Base-by-base conservation (phyloP, 2,888 invertebrate species). In the Leistus spinibarbis region DNA sequence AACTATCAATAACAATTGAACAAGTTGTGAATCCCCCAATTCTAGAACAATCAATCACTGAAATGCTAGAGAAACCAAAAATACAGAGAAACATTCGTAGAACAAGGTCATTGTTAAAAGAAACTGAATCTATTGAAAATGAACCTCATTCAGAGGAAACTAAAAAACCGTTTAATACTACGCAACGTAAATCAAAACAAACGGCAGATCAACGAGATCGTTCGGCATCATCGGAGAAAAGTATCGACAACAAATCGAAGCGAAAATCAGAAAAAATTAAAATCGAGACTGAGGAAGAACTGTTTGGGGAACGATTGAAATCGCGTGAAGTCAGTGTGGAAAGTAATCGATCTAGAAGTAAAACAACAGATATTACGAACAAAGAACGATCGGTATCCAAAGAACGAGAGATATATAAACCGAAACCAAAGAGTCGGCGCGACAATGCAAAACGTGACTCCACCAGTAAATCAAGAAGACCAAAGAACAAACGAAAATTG, bases 81-180 rank as follows among this genome's bases (percentile, higher is more conserved):
- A 56, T 56, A 16, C 19, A 54, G 54, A 7, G 22, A 16, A 56
- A 22, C 40, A 13, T 40, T 7, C 40, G 22, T 5, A 68, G 19
- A 54, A 54, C 68, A 54, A 66, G 66, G 7, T 66, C 66, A 10
- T 17, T 54, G 4, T 66, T 54, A 16, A 66, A 66, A 66, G 66
- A 66, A n/a, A 16, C 27, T 19, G 66, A 66, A 27, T 16, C 19
- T 3, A 53, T 53, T 53, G 16, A 13, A 3, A 10, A 13, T 17
- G 40, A 23, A 20, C 24, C 23, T 1, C 3, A 40, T 10, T 7
- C 40, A 7, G 40, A 40, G 40, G 5, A 40, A 40, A 5, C 40
- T 1, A 40, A 7, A 2, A 40, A 40, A 40, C 10, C 7, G 40
- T 40, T 40, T 7, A 13, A 13, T 10, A 40, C 40, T 40, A 40